Base-by-base conservation (phyloP, 2,797 vertebrate species). In the Petrocephalus sullivani region DNA sequence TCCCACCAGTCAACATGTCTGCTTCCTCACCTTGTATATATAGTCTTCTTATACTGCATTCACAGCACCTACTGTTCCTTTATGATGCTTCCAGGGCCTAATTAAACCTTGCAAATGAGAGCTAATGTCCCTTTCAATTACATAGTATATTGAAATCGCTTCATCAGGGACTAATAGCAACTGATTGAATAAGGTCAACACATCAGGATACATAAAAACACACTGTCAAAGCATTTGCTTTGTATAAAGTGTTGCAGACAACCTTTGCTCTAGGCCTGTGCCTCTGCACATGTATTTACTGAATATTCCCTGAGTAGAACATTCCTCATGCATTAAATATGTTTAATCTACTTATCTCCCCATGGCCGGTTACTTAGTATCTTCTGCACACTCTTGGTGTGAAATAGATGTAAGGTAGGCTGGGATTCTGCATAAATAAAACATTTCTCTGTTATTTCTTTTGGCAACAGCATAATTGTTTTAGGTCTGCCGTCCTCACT, bases 131-230 rank as follows among this genome's bases (percentile, higher is more conserved):
- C 1, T 21, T 28, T 67, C 57, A 33, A 46, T 87, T 71, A 75
- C 3, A 54, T 61, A 46, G 46, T 21, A 60, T 75, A 53, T 51
- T 82, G 87, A 81, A 84, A 89, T 46, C 33, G 21, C 67, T 60
- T 86, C 78, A 89, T 89, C 89, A 56, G 56, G 58, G 84, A 85
- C 58, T 88, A 53, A 56, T 33, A 61, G 57, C 82, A 87, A 89
- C 87, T 88, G 89, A 89, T 87, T 86, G 87, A 89, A 88, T 89
- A 67, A 86, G 87, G 87, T 8, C 87, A 86, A 64, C 60, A 33
- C 87, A 28, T 78, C 33, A 64, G 60, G 83, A 81, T 88, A 86
- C 41, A 85, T 41, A n/a, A 64, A 88, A 82, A 33, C 88, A 61
- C 21, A 0, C 28, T 53, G 87, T 87, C 78, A 33, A n/a, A 58